Percentiles rank a stretch among this genome's conserved stretches.
These are phyloP conservation scores for Eospalax fontanierii DNA, from an alignment of 2,797 vertebrate genomes.

Conservation along the genomic window DNA sequence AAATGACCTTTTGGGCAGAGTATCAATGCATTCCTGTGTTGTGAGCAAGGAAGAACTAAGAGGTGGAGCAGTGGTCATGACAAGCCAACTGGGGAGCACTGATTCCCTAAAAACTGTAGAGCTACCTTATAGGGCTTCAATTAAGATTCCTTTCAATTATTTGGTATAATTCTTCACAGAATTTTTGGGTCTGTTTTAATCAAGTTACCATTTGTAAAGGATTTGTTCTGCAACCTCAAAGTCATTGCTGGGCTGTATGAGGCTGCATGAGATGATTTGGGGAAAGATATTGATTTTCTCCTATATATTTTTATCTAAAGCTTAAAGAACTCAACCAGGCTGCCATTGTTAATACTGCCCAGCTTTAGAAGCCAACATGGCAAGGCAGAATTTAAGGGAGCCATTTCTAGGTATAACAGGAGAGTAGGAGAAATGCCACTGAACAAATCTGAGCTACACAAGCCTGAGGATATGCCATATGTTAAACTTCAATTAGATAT, in stretches of 20 bases:
- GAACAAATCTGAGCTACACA: not conserved
- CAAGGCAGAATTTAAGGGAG: not conserved
- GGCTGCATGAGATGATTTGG: not conserved
- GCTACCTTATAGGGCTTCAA: slow-evolving; percentile 65
- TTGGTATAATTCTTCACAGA: slow-evolving; percentile 68
- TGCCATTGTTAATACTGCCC: not conserved
- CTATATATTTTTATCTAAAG: not conserved
- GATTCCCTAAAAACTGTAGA: slow-evolving; percentile 76
- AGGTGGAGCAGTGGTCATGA: slow-evolving; percentile 59
- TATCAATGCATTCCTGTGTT: slow-evolving; percentile 67
- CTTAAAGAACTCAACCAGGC: not conserved
- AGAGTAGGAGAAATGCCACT: slow-evolving; percentile 14
- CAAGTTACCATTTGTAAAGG: slow-evolving; percentile 60
- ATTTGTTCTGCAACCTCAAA: slow-evolving; percentile 61
- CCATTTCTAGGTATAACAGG: slow-evolving; percentile 23
- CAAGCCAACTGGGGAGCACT: slow-evolving; percentile 75
- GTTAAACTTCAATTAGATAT: slow-evolving; percentile 17
- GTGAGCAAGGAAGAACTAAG: slow-evolving; percentile 46
- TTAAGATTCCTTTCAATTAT: slow-evolving; percentile 76
- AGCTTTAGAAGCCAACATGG: not conserved
- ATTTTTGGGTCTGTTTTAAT: slow-evolving; percentile 67
- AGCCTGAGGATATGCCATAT: not conserved
- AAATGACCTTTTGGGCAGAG: slow-evolving; percentile 49
- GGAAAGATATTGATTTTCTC: not conserved
- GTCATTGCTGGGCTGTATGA: not conserved